Evolutionary conservation across 1,140 invertebrate species (phyloP).

Genomic region (Fopius arisanus): DNA sequence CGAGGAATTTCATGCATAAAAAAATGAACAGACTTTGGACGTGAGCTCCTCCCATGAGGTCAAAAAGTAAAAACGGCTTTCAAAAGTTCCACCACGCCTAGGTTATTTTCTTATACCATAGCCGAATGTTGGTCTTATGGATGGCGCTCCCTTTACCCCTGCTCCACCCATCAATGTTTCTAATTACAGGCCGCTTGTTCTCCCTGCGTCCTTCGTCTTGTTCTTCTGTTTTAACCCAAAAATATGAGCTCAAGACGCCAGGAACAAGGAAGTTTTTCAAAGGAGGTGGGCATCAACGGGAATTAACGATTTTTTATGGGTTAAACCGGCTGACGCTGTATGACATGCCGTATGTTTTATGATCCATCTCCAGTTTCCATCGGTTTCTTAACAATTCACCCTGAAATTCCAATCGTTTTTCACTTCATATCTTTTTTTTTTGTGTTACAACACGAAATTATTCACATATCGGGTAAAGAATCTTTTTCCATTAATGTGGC

Average conservation of each 20-base stretch:
- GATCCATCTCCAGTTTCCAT: background rate
- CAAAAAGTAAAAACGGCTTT: slow-evolving; percentile 3
- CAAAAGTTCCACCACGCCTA: slow-evolving; percentile 16
- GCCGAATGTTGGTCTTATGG: slow-evolving; percentile 5
- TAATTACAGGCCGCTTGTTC: slow-evolving; percentile 22
- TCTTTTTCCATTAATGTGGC: too few relatives aligned
- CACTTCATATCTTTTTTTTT: too few relatives aligned
- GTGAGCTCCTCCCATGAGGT: background rate
- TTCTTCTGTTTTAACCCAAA: background rate
- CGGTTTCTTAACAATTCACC: background rate
- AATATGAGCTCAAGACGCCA: background rate
- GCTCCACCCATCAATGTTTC: slow-evolving; percentile 24
- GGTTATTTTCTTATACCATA: slow-evolving; percentile 3
- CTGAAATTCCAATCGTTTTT: too few relatives aligned
- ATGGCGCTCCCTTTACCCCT: background rate
- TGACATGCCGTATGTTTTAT: background rate
- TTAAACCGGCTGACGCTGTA: background rate
- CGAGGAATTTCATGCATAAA: background rate
- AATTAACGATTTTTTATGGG: background rate
- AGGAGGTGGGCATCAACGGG: background rate
- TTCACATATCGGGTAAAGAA: too few relatives aligned
- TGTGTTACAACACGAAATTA: too few relatives aligned
- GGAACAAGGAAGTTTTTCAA: background rate
- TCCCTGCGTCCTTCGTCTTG: background rate
- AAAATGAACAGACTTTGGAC: slow-evolving; percentile 9